Evolutionary conservation across 2,797 vertebrate genomes (phyloP).

Genomic region (Anguilla megastoma): DNA sequence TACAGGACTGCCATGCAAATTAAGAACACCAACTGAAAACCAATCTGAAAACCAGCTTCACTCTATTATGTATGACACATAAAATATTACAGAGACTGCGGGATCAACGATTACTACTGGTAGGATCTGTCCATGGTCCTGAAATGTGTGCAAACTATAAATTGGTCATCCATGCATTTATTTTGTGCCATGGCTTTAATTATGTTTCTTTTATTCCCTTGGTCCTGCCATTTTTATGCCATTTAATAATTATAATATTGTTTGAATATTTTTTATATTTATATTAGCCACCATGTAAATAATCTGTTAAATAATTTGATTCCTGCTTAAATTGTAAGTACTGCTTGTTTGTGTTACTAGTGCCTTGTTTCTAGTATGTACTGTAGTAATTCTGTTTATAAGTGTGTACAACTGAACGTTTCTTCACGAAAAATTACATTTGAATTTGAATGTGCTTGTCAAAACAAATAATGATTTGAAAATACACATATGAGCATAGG

Average conservation of each 20-base stretch:
- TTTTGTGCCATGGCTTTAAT: not conserved
- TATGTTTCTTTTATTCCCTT: not conserved
- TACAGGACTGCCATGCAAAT: not conserved
- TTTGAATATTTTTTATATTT: not conserved
- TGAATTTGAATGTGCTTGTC: not conserved
- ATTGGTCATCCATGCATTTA: conserved; percentile 9
- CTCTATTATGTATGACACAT: not conserved
- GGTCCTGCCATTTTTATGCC: not conserved
- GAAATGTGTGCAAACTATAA: conserved; percentile 20
- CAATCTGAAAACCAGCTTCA: conserved; percentile 47
- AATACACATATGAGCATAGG: not conserved
- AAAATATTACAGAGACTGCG: not conserved
- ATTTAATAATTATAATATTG: not conserved
- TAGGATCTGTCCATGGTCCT: conserved; percentile 36
- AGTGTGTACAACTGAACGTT: not conserved
- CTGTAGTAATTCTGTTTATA: not conserved
- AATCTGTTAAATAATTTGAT: not conserved
- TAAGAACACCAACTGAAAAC: not conserved
- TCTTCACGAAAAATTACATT: not conserved
- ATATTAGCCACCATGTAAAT: not conserved
- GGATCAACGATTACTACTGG: not conserved
- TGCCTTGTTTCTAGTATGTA: conserved; percentile 5
- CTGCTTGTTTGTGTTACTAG: not conserved
- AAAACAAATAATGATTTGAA: not conserved
- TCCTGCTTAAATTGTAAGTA: not conserved